phyloP scores from a whole-genome alignment of 2,888 invertebrate genomes.

The Pachliopta kotzebuea region DNA sequence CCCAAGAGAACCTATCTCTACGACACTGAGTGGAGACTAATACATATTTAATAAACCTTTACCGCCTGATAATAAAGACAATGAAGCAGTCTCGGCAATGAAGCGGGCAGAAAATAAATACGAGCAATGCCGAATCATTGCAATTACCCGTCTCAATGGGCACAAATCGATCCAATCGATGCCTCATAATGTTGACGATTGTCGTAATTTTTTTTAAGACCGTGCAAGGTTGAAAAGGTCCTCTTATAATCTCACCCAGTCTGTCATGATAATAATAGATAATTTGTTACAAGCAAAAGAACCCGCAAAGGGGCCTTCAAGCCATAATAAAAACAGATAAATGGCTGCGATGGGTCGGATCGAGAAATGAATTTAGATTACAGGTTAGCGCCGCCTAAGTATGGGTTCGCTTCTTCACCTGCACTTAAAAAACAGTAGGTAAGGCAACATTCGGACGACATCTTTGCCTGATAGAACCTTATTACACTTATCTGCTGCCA shows the following conservation, averaged over 20 bases:
- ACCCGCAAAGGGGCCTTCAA: constrained; percentile 75
- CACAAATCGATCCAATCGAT: constrained; percentile 58
- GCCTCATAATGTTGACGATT: constrained; percentile 51
- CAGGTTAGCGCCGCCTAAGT: constrained; percentile 79
- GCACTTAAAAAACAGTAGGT: constrained; percentile 58
- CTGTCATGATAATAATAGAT: constrained; percentile 71
- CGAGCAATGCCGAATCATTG: constrained; percentile 50
- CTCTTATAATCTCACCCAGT: constrained; percentile 64
- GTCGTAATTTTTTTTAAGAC: constrained; percentile 34
- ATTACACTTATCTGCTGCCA: constrained; percentile 1
- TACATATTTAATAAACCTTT: constrained; percentile 58
- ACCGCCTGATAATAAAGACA: constrained; percentile 50
- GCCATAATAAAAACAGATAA: constrained; percentile 78
- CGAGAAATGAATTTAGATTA: constrained; percentile 81
- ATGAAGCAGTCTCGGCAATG: constrained; percentile 42
- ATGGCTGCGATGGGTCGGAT: constrained; percentile 74
- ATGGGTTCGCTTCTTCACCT: constrained; percentile 74
- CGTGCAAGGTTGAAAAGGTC: constrained; percentile 37
- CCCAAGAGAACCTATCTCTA: constrained; percentile 42
- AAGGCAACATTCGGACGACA: constrained; percentile 23
- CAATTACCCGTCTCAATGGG: constrained; percentile 67
- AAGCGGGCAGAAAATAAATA: constrained; percentile 48
- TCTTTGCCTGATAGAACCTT: constrained; percentile 28
- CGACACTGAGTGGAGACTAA: constrained; percentile 45
- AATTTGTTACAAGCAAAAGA: constrained; percentile 75